Conservation (phyloP, 1,140 invertebrate species). For the Ylistrum balloti region DNA sequence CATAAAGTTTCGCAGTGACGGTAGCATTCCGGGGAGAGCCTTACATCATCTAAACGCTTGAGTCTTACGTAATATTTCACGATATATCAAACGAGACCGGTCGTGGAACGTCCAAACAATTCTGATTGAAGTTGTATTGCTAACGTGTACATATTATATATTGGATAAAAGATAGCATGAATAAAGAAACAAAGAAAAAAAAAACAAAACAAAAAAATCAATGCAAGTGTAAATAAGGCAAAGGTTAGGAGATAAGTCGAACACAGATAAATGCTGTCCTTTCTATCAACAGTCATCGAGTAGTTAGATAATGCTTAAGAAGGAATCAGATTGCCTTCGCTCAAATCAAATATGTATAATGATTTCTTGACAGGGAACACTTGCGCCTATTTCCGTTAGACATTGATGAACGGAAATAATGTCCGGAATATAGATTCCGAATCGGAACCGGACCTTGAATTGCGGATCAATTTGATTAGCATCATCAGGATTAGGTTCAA, state of each 20-base stretch:
- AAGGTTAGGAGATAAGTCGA: not conserved
- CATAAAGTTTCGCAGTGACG: too few species aligned
- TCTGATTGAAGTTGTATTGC: too few species aligned
- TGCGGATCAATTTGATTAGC: not conserved
- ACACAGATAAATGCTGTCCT: not conserved
- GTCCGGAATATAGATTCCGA: slow-evolving; percentile 24
- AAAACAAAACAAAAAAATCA: not conserved
- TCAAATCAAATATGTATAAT: not conserved
- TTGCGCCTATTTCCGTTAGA: not conserved
- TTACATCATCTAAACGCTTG: too few species aligned
- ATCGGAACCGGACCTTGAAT: slow-evolving; percentile 22
- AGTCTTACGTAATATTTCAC: too few species aligned
- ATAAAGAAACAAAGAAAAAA: too few species aligned
- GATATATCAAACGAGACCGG: too few species aligned
- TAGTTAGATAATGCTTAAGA: not conserved
- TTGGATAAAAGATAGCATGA: too few species aligned
- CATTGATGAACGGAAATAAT: slow-evolving; percentile 19
- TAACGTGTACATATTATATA: too few species aligned
- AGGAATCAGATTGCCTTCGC: not conserved
- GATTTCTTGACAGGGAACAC: not conserved
- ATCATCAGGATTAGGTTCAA: not conserved
- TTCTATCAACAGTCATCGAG: not conserved
- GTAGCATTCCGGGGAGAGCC: too few species aligned
- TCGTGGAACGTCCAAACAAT: too few species aligned
- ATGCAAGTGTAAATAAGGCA: too few species aligned